Conservation (phyloP, 2,113 vertebrate genomes). For the Danio rerio region GRCz12tu NC_133181.1:14733501-14734000, state of each 20-base stretch:
- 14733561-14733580: background rate
- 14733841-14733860: background rate
- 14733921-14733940: constrained; percentile 30
- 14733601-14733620: background rate
- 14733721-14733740: background rate
- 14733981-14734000: constrained; percentile 46
- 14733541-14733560: too few relatives aligned
- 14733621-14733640: background rate
- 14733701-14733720: background rate
- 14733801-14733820: background rate
- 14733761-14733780: background rate
- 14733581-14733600: background rate
- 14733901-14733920: constrained; percentile 41
- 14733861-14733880: background rate
- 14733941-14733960: background rate
- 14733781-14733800: too few relatives aligned
- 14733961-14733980: constrained; percentile 31
- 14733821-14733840: background rate
- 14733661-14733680: background rate
- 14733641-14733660: background rate
- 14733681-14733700: background rate
- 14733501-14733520: too few relatives aligned
- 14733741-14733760: background rate
- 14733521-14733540: too few relatives aligned
- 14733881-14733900: constrained; percentile 19